Percentiles rank a stretch among this genome's conserved stretches.
Evolutionary conservation across 2,888 invertebrate genomes (phyloP).

Genomic region (Oxycera nigricornis): DNA sequence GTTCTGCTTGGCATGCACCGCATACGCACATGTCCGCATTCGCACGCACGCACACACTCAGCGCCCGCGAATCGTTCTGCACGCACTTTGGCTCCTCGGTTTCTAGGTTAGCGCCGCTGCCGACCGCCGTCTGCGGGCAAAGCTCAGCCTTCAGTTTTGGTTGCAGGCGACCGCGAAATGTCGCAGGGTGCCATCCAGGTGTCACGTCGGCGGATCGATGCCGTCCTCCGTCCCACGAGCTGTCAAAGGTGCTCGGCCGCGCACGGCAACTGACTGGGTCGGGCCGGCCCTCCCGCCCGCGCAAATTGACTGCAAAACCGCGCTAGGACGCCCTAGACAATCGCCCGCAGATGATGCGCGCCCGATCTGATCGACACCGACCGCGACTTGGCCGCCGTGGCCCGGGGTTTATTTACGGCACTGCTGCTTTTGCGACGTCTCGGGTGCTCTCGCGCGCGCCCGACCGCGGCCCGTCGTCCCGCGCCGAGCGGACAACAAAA

Average conservation of each 20-base stretch:
- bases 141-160: neutral
- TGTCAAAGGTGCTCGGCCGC: neutral
- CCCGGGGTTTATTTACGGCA: conserved; percentile 25
- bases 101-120: conserved; percentile 24
- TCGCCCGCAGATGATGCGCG: neutral
- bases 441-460: neutral
- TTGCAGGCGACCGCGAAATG: neutral
- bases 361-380: neutral
- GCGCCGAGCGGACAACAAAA: neutral
- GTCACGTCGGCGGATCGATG: conserved; percentile 22
- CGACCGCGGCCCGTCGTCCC: neutral
- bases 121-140: neutral
- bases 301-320: conserved; percentile 3
- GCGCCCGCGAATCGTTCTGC: conserved; percentile 5
- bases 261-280: neutral
- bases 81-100: neutral
- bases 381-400: neutral
- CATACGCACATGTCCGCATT: conserved; percentile 11
- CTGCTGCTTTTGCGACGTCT: conserved; percentile 19
- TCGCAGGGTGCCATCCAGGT: neutral
- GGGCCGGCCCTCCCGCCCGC: neutral
- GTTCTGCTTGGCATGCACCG: neutral
- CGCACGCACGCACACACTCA: neutral
- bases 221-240: conserved; percentile 7
- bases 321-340: neutral